These are phyloP conservation scores for Oligia fasciuncula DNA, from an alignment of 2,888 invertebrate species.

Conservation along the genomic window DNA sequence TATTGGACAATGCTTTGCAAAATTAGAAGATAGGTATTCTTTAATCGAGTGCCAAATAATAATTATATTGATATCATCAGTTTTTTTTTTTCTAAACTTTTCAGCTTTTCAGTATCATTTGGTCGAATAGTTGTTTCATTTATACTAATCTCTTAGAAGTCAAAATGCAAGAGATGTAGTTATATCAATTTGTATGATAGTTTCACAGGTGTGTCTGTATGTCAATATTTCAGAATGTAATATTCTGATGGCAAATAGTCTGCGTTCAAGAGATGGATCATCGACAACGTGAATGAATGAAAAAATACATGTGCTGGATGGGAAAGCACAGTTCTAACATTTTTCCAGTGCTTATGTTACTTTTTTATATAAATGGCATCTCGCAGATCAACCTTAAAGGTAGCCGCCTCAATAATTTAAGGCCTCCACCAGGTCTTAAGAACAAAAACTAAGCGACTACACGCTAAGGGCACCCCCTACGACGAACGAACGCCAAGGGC, in stretches of 20 bases:
- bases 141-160: not conserved
- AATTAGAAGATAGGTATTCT: not conserved
- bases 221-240: not conserved
- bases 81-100: not conserved
- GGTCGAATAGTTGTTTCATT: not conserved
- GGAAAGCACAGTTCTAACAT: not conserved
- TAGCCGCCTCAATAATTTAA: no score
- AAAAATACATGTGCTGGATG: not conserved
- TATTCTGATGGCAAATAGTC: slow-evolving; percentile 5
- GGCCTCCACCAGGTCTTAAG: no score
- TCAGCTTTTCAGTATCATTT: not conserved
- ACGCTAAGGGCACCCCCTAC: no score
- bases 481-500: no score
- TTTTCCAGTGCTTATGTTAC: not conserved
- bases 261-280: not conserved
- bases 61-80: no score
- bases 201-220: slow-evolving; percentile 9
- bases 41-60: not conserved
- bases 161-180: not conserved
- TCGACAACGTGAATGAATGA: not conserved
- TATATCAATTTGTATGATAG: not conserved
- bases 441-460: no score
- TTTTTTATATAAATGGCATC: no score
- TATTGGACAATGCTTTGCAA: not conserved
- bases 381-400: no score